Percentiles rank a stretch among this genome's conserved stretches.
Conservation (phyloP, 2,113 vertebrate genomes). For the Tonatia bakeri region DNA sequence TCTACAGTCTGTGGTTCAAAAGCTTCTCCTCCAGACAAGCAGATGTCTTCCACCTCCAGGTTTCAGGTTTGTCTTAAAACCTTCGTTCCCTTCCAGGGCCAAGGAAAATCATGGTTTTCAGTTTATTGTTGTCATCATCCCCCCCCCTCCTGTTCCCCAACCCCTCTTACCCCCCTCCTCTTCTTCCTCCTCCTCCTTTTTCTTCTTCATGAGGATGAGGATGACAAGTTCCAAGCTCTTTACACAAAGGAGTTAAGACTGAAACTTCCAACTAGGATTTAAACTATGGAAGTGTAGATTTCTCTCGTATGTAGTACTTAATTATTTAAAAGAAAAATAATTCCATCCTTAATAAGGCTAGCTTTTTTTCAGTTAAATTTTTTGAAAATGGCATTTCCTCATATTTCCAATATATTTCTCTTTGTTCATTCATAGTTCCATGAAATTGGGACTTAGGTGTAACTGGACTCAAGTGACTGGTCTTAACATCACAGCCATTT, state of each 20-base stretch:
- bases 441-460: not conserved
- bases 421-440: not conserved
- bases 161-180: not conserved
- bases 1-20: not conserved
- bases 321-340: not conserved
- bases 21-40: not conserved
- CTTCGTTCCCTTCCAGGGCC: not conserved
- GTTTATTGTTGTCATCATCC: too few relatives aligned
- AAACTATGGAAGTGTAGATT: not conserved
- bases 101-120: not conserved
- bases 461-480: not conserved
- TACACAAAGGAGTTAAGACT: not conserved
- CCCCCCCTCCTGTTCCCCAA: rapidly evolving
- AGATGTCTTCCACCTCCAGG: not conserved
- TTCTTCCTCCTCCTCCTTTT: too few relatives aligned
- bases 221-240: not conserved
- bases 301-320: not conserved
- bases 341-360: not conserved
- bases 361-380: not conserved
- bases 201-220: not conserved
- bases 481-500: not conserved
- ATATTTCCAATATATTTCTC: not conserved
- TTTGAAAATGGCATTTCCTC: not conserved
- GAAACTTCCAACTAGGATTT: not conserved
- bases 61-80: not conserved